phyloP scores from a whole-genome alignment of 2,797 vertebrate species.

The Gobio occitaniae region DNA sequence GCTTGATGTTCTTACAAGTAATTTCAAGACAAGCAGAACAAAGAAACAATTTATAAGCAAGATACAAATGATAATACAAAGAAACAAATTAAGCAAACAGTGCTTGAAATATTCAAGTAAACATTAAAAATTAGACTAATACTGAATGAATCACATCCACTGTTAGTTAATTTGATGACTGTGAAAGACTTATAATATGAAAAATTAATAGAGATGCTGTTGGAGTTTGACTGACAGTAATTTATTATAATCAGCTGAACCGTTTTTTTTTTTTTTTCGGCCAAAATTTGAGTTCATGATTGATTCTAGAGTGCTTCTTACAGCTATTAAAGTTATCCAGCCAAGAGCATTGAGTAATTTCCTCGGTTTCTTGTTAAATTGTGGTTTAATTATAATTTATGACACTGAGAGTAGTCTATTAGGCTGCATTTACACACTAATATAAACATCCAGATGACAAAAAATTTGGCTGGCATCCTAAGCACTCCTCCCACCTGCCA shows the following conservation, averaged over 20 bases:
- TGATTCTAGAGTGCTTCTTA: slow-evolving; percentile 1
- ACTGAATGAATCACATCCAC: neutral
- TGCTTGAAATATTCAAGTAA: neutral
- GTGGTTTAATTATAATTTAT: slow-evolving; percentile 22
- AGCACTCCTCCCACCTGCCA: neutral
- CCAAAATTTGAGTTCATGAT: neutral
- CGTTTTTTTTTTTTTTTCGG: neutral
- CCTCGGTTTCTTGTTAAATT: slow-evolving; percentile 1
- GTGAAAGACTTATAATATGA: neutral
- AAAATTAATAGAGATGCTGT: neutral
- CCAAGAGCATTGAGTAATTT: slow-evolving; percentile 2
- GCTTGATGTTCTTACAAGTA: neutral
- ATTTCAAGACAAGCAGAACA: neutral
- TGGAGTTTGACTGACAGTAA: neutral
- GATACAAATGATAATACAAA: neutral
- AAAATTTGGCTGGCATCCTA: neutral
- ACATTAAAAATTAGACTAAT: neutral
- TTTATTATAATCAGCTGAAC: neutral
- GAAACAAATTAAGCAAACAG: neutral
- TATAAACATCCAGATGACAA: neutral
- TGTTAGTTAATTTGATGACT: neutral
- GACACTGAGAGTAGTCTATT: neutral
- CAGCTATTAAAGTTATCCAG: neutral
- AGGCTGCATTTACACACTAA: neutral
- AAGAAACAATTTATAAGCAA: neutral